A percentile compares a stretch with the other conserved stretches of the same genome.
Conservation (phyloP, 2,113 vertebrate genomes). For the Zapus hudsonius region DNA sequence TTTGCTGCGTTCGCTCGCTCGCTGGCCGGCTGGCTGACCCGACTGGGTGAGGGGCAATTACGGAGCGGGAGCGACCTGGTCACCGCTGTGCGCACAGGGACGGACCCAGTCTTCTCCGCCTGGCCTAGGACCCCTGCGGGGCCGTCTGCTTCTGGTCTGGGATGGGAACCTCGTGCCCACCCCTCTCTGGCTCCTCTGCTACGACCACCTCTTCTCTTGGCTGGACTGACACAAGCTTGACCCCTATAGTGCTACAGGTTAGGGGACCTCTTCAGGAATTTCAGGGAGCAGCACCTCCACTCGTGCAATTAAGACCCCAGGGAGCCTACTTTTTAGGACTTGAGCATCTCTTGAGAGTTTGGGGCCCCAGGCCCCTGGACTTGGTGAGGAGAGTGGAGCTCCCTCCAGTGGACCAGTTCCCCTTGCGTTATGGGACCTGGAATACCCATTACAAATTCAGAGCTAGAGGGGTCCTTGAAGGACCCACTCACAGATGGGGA, state of each 20-base stretch:
- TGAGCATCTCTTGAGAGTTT: neutral
- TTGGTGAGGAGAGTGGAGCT: slow-evolving; percentile 43
- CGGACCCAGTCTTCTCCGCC: neutral
- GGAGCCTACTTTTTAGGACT: neutral
- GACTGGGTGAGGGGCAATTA: slow-evolving; percentile 43
- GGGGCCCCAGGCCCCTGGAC: neutral
- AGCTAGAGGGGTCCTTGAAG: neutral
- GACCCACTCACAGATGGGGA: neutral
- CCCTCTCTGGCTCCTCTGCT: too few species aligned
- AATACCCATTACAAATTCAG: neutral
- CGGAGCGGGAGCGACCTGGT: neutral
- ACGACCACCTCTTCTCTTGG: neutral
- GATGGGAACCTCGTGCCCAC: too few species aligned
- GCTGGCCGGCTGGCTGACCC: neutral
- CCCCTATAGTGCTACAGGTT: neutral
- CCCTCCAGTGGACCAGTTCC: slow-evolving; percentile 51
- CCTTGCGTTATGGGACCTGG: neutral
- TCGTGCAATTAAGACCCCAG: neutral
- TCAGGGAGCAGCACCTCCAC: neutral
- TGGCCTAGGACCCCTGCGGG: neutral
- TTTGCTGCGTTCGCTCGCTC: slow-evolving; percentile 50
- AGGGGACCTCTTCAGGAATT: slow-evolving; percentile 28
- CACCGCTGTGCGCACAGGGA: neutral
- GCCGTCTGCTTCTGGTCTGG: neutral
- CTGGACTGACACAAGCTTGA: neutral